A percentile compares a stretch with the other conserved stretches of the same genome.
Evolutionary conservation across 2,113 vertebrate species (phyloP).

Genomic region (Muntiacus muntjak): DNA sequence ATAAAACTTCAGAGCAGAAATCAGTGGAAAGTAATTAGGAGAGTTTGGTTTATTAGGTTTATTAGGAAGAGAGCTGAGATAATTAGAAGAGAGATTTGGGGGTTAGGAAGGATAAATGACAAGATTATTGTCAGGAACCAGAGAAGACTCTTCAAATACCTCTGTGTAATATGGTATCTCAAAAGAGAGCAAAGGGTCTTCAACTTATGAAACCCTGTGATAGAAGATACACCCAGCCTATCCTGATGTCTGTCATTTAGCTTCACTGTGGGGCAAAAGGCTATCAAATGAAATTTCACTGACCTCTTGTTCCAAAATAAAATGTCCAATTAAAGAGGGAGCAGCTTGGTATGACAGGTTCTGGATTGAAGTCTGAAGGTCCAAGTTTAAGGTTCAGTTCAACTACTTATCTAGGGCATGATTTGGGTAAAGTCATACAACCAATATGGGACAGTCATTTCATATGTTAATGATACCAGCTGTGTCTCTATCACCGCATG

Average conservation of each 20-base stretch:
- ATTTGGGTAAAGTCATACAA: not conserved
- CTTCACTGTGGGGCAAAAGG: not conserved
- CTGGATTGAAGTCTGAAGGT: not conserved
- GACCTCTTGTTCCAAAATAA: not conserved
- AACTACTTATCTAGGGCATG: not conserved
- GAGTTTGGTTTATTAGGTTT: slow-evolving; percentile 1
- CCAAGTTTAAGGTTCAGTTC: not conserved
- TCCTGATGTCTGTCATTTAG: not conserved
- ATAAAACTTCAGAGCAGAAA: slow-evolving; percentile 17
- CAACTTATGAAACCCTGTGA: not conserved
- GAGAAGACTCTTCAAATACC: not conserved
- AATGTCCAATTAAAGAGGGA: not conserved
- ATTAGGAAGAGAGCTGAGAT: slow-evolving; percentile 17
- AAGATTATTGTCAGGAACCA: not conserved
- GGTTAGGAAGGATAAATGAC: not conserved
- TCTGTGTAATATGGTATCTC: not conserved
- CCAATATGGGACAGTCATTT: not conserved
- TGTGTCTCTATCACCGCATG: not conserved
- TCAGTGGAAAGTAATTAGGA: slow-evolving; percentile 4
- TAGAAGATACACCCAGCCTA: not conserved
- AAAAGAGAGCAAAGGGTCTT: not conserved
- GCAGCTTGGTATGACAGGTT: not conserved
- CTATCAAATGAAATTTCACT: not conserved
- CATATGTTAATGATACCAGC: not conserved
- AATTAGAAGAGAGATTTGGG: not conserved